Conservation (phyloP, 2,797 vertebrate genomes). For the Delichon dasypus region DNA sequence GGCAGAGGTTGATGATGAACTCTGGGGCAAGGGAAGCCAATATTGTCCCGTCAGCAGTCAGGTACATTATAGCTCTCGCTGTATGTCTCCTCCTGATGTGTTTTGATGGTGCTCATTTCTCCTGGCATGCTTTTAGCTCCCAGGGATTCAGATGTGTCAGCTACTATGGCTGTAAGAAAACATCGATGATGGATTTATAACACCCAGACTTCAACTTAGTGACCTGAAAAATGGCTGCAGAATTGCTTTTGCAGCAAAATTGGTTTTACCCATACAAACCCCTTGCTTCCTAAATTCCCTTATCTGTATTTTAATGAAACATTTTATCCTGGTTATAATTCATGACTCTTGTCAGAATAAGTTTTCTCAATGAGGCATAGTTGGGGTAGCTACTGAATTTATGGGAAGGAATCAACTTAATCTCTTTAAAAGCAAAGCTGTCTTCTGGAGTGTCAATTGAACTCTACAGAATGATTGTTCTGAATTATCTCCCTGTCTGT, state of each 20-base stretch:
- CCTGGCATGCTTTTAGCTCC: slow-evolving; percentile 61
- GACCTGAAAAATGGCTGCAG: slow-evolving; percentile 58
- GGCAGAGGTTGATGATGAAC: slow-evolving; percentile 20
- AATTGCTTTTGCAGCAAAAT: slow-evolving; percentile 67
- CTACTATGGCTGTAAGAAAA: slow-evolving; percentile 68
- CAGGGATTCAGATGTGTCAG: slow-evolving; percentile 71
- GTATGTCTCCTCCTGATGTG: neutral
- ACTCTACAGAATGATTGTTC: neutral
- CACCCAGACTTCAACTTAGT: slow-evolving; percentile 50
- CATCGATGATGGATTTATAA: slow-evolving; percentile 66
- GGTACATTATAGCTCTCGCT: slow-evolving; percentile 5
- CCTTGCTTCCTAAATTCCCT: neutral
- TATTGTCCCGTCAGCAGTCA: slow-evolving; percentile 16
- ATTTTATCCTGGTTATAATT: slow-evolving; percentile 40
- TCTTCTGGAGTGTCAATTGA: neutral
- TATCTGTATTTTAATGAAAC: slow-evolving; percentile 59
- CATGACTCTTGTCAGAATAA: neutral
- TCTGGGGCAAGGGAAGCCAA: neutral
- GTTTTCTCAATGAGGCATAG: slow-evolving; percentile 7
- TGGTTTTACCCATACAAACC: neutral
- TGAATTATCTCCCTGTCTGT: neutral
- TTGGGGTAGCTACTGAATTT: slow-evolving; percentile 20
- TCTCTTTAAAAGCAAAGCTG: neutral
- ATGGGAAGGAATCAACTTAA: slow-evolving; percentile 4
- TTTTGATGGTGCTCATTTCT: slow-evolving; percentile 56